Evolutionary conservation across 2,797 vertebrate genomes (phyloP), one percentile per base, ranked within the genome.

Genomic region (Sebastes flavidus): DNA sequence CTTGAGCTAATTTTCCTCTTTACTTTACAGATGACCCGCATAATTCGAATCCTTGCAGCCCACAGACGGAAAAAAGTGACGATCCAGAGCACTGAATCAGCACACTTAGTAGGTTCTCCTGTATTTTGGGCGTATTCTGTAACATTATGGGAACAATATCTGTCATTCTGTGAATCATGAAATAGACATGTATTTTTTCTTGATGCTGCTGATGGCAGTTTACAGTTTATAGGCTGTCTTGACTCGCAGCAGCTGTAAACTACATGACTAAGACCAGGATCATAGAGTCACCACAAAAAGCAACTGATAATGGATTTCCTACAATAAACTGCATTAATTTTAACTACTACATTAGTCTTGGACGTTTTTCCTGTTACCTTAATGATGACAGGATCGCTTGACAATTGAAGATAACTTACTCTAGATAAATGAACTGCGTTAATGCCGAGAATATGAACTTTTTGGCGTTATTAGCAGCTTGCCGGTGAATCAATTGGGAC

Each of bases 1-100:
- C 11, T 49, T 71, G n/a, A 65, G 12, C 34, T 70, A 5, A 78
- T 67, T 49, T 29, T 77, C 30, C 55, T 67, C 22, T 83, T 87
- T 81, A 16, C 65, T 70, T 84, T 72, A 68, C 78, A 95, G 90
- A 77, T 70, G 83, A 91, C n/a, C 55, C 32, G 62, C 38, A 76
- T 13, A 46, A 72, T 30, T 74, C 20, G 5, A 68, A 84, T 63
- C 72, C 36, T 36, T 14, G 60, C 62, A 80, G 65, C 63, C 84
- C 73, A 13, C 54, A 59, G 60, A 63, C 61, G 16, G 65, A 22
- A 79, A 75, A 81, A 73, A 69, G 14, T 54, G 71, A 77, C 0
- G 36, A 86, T 38, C 68, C 78, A 62, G 81, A 85, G 34, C 54
- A 20, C 29, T 81, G 56, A 83, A 81, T 65, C 52, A 38, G 12